A percentile compares a stretch with the other conserved stretches of the same genome.
phyloP scores from a whole-genome alignment of 2,888 invertebrate species.

The Byasa hedistus region DNA sequence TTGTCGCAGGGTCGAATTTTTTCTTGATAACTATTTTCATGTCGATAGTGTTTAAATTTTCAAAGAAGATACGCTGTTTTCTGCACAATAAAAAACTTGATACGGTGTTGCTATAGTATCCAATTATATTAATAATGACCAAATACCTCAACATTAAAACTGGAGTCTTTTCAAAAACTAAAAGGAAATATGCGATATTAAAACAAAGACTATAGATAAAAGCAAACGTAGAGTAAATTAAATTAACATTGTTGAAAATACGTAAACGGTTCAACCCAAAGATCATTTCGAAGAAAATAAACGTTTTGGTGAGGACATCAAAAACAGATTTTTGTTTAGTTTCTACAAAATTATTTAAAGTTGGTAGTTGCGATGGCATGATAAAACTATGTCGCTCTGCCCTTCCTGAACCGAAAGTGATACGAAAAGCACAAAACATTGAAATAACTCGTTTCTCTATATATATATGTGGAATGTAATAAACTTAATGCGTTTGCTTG shows the following conservation, averaged over 20 bases:
- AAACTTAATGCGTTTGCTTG: too few relatives aligned
- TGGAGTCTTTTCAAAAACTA: not conserved
- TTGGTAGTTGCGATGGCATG: conserved; percentile 5
- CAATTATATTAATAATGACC: not conserved
- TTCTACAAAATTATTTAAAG: not conserved
- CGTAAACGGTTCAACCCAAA: conserved; percentile 8
- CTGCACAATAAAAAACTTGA: not conserved
- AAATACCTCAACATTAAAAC: not conserved
- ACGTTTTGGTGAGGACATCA: not conserved
- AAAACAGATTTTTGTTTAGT: not conserved
- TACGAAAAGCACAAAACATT: not conserved
- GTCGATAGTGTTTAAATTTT: conserved; percentile 8
- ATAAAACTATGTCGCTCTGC: not conserved
- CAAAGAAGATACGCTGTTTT: conserved; percentile 1
- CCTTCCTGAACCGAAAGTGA: not conserved
- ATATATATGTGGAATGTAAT: not conserved
- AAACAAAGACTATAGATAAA: conserved; percentile 1
- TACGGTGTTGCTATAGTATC: not conserved
- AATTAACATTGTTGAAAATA: conserved; percentile 1
- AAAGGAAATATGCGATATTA: not conserved
- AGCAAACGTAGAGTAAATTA: not conserved
- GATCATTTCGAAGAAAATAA: conserved; percentile 3
- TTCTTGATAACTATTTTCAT: not conserved
- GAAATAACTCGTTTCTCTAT: not conserved
- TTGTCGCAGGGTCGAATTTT: not conserved